These are phyloP conservation scores for Lophura nycthemera DNA, from an alignment of 2,113 vertebrate genomes.

Conservation along the genomic window DNA sequence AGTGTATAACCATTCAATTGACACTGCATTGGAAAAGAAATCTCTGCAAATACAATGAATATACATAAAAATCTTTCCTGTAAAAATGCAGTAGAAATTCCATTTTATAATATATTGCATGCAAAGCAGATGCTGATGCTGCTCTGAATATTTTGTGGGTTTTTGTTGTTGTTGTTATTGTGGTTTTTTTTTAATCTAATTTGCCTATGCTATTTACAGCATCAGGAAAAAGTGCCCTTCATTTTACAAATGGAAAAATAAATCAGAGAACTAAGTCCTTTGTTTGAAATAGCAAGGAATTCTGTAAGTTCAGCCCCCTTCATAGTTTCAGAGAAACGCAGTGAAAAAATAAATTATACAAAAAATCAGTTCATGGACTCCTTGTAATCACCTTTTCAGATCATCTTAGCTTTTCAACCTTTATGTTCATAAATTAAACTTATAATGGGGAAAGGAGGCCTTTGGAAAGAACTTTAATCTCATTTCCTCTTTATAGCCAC, in stretches of 20 bases:
- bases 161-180: neutral
- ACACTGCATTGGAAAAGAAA: neutral
- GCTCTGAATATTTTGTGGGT: neutral
- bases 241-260: constrained; percentile 1
- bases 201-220: neutral
- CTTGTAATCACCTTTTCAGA: neutral
- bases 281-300: neutral
- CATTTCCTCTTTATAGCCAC: neutral
- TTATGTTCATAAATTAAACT: neutral
- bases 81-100: neutral
- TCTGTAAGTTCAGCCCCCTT: neutral
- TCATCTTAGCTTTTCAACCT: neutral
- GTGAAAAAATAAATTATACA: neutral
- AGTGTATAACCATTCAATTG: neutral
- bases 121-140: neutral
- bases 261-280: neutral
- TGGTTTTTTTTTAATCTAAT: neutral
- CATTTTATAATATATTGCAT: neutral
- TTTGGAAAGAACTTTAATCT: neutral
- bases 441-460: neutral
- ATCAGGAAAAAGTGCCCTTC: neutral
- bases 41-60: neutral
- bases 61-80: neutral
- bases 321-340: neutral
- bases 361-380: neutral